Evolutionary conservation across 2,113 vertebrate genomes (phyloP).

Genomic region (Podarcis raffonei): DNA sequence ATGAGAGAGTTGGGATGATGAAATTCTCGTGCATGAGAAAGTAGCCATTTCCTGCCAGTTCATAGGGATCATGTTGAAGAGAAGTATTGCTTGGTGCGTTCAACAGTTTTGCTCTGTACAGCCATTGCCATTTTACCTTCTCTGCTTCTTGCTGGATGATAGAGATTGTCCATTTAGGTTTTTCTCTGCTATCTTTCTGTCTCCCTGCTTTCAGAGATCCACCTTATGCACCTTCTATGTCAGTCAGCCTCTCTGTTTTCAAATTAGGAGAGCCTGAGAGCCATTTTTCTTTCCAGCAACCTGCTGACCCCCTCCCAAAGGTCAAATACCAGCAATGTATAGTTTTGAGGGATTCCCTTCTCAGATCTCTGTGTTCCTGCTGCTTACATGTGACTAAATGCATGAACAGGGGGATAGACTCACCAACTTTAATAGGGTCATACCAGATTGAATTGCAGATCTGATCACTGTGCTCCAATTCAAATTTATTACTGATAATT

Average conservation of each 20-base stretch:
- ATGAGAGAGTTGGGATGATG: constrained; percentile 30
- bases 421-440: no score
- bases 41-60: neutral
- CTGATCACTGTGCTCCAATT: no score
- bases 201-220: neutral
- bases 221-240: neutral
- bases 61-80: neutral
- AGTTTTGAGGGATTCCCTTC: no score
- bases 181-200: neutral
- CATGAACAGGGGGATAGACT: no score
- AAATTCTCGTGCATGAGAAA: constrained; percentile 30
- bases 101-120: neutral
- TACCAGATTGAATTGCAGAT: no score
- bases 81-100: neutral
- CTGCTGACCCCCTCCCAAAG: no score
- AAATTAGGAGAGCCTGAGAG: no score
- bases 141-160: neutral
- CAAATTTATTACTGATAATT: no score
- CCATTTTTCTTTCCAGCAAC: no score
- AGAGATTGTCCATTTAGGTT: neutral
- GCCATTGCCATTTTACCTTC: neutral
- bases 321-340: no score
- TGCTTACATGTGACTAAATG: no score
- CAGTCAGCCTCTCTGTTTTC: neutral
- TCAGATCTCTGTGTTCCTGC: no score